Evolutionary conservation across 2,113 vertebrate genomes (phyloP).

Genomic region (Leucosticte australis): DNA sequence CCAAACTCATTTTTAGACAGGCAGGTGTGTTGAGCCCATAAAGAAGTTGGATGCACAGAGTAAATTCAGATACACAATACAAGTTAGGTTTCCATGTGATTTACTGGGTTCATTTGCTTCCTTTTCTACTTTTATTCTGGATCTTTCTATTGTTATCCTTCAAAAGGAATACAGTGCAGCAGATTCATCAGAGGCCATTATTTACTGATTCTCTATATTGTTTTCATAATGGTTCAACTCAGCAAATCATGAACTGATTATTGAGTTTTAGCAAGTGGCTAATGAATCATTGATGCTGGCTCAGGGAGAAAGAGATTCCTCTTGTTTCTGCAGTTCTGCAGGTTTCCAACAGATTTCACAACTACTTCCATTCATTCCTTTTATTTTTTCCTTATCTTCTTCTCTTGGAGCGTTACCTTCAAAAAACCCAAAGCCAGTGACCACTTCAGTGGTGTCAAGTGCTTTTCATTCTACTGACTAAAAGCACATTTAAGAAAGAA

Average conservation of each 20-base stretch:
- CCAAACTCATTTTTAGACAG: not conserved
- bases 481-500: not conserved
- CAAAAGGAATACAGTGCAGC: conserved; percentile 15
- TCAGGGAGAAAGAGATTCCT: conserved; percentile 37
- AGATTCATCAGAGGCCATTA: conserved; percentile 61
- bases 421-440: not conserved
- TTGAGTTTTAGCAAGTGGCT: conserved; percentile 61
- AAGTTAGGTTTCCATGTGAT: not conserved
- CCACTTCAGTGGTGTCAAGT: not conserved
- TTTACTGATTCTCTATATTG: conserved; percentile 62
- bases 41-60: not conserved
- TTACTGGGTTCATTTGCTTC: conserved; percentile 15
- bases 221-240: conserved; percentile 61
- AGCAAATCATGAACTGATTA: conserved; percentile 61
- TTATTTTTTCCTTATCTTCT: not conserved
- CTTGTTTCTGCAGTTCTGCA: conserved; percentile 37
- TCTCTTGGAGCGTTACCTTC: not conserved
- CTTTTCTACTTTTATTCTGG: conserved; percentile 20
- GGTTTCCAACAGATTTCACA: conserved; percentile 27
- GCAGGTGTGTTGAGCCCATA: not conserved
- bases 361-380: not conserved
- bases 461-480: not conserved
- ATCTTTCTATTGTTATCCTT: conserved; percentile 33
- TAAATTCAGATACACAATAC: not conserved
- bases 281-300: conserved; percentile 64